phyloP scores from a whole-genome alignment of 2,888 invertebrate genomes.

The Leucophenga maculata region DNA sequence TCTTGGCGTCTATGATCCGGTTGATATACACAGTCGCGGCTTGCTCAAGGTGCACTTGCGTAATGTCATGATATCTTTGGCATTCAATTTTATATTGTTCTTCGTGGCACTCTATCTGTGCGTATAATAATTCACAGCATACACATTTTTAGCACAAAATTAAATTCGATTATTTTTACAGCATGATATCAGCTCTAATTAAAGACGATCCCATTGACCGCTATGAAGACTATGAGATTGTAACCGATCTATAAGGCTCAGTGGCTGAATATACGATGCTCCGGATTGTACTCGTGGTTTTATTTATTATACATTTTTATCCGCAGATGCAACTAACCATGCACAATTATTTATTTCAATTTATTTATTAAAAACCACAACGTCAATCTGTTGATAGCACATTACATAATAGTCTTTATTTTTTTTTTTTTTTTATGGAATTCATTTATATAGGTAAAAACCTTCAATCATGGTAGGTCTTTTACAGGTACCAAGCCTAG shows the following conservation, averaged over 20 bases:
- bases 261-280: constrained; percentile 22
- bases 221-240: constrained; percentile 78
- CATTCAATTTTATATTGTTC: constrained; percentile 91
- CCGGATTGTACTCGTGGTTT: constrained; percentile 6
- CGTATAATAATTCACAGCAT: constrained; percentile 59
- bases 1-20: constrained; percentile 93
- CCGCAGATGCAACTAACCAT: constrained; percentile 17
- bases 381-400: constrained; percentile 25
- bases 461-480: no score
- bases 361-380: constrained; percentile 29
- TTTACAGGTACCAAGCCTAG: constrained; percentile 73
- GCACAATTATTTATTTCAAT: neutral
- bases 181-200: constrained; percentile 84
- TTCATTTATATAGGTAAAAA: neutral
- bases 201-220: constrained; percentile 85
- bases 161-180: constrained; percentile 64
- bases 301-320: neutral
- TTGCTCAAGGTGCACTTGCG: constrained; percentile 87
- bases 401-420: constrained; percentile 9
- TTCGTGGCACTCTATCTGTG: constrained; percentile 93
- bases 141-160: neutral
- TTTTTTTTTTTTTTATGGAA: no score
- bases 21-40: constrained; percentile 93
- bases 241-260: constrained; percentile 75
- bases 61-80: constrained; percentile 89